phyloP scores from a whole-genome alignment of 1,140 invertebrate species.

The Drosophila ambigua region DNA sequence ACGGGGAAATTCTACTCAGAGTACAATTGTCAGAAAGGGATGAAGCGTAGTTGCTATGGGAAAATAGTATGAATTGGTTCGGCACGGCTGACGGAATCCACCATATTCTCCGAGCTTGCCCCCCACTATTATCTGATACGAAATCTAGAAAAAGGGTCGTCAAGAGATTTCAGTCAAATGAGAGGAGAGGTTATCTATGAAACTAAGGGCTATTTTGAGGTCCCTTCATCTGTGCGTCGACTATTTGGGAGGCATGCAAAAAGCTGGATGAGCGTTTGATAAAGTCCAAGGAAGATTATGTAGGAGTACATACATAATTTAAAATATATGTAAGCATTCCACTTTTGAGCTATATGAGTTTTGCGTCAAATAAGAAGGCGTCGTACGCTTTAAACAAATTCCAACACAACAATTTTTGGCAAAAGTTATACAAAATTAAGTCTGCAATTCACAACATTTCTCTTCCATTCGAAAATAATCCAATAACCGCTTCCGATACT shows the following conservation, averaged over 20 bases:
- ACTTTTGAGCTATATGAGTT: neutral
- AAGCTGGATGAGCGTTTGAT: neutral
- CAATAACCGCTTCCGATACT: constrained; percentile 18
- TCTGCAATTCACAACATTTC: constrained; percentile 64
- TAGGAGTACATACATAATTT: constrained; percentile 19
- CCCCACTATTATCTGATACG: too few species aligned
- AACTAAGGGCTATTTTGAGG: neutral
- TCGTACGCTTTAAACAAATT: constrained; percentile 35
- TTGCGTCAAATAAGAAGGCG: constrained; percentile 41
- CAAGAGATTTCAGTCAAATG: too few species aligned
- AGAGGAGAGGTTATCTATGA: too few species aligned
- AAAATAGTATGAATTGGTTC: too few species aligned
- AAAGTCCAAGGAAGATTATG: constrained; percentile 4
- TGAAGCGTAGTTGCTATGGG: too few species aligned
- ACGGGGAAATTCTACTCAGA: too few species aligned
- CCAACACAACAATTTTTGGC: constrained; percentile 67
- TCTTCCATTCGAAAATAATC: constrained; percentile 37
- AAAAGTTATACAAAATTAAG: constrained; percentile 66
- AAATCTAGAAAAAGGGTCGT: too few species aligned
- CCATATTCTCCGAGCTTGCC: too few species aligned
- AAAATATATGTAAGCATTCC: too few species aligned
- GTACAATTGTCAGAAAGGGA: too few species aligned
- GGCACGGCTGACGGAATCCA: too few species aligned
- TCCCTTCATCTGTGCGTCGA: neutral
- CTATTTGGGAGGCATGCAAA: neutral